These are phyloP conservation scores for Numenius phaeopus DNA, from an alignment of 2,797 vertebrate species.

Conservation along the genomic window DNA sequence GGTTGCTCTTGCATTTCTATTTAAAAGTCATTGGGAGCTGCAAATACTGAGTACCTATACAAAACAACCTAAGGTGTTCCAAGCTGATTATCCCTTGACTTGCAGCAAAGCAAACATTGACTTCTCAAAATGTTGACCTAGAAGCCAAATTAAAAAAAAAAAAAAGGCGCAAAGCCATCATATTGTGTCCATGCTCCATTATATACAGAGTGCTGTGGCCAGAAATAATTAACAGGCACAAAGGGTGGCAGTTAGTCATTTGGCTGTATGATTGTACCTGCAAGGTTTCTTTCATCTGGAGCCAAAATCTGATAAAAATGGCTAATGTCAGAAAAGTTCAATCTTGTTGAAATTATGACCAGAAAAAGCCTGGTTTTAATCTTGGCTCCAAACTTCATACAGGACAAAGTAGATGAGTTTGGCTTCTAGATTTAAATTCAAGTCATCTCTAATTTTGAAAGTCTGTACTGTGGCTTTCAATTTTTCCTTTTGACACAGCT, in stretches of 20 bases:
- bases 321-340: constrained; percentile 20
- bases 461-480: background rate
- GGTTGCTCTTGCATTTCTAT: background rate
- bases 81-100: background rate
- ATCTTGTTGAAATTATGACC: background rate
- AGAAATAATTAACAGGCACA: constrained; percentile 57
- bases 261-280: constrained; percentile 49
- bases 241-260: constrained; percentile 55
- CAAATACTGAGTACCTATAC: background rate
- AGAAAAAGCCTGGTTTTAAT: background rate
- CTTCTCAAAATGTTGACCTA: constrained; percentile 10
- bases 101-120: background rate
- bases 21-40: background rate
- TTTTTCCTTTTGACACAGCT: background rate
- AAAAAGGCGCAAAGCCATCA: background rate
- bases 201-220: constrained; percentile 10
- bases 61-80: background rate
- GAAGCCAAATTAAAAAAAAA: background rate
- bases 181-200: constrained; percentile 48
- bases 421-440: background rate
- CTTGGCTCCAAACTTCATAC: background rate
- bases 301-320: constrained; percentile 55
- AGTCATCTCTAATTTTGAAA: background rate
- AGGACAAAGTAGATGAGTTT: background rate
- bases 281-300: constrained; percentile 48